Percentiles rank a stretch among this genome's conserved stretches.
These are phyloP conservation scores for Tauraco erythrolophus DNA, from an alignment of 2,113 vertebrate genomes.

Conservation along the genomic window DNA sequence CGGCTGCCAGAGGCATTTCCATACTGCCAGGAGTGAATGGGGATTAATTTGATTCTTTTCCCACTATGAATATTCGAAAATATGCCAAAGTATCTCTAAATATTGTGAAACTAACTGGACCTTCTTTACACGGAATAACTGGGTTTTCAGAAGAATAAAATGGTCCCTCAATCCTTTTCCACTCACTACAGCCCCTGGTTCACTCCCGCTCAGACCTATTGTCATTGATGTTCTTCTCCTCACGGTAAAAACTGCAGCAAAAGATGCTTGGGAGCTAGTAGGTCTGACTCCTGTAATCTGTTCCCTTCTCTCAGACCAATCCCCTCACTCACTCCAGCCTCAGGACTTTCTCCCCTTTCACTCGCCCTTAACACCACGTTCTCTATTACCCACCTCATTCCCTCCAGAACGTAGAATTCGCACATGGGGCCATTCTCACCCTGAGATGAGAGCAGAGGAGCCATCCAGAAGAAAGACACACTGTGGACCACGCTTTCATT, in stretches of 20 bases:
- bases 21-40: accelerated
- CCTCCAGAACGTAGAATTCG: accelerated
- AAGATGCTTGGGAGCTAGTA: not conserved
- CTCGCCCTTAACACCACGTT: too few species aligned
- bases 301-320: not conserved
- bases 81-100: not conserved
- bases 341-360: not conserved
- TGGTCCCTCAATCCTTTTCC: not conserved
- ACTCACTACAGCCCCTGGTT: not conserved
- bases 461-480: not conserved
- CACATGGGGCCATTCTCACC: accelerated
- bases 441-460: not conserved
- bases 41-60: not conserved
- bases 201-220: accelerated
- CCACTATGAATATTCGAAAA: not conserved
- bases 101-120: not conserved
- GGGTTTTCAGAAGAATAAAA: not conserved
- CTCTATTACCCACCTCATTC: not conserved
- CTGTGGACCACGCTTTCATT: accelerated
- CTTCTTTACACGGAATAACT: not conserved
- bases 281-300: not conserved
- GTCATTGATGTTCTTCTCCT: not conserved
- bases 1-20: not conserved
- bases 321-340: not conserved
- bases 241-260: not conserved